A percentile compares a stretch with the other conserved stretches of the same genome.
Conservation (phyloP, 2,797 vertebrate species). For the Borostomias antarcticus region DNA sequence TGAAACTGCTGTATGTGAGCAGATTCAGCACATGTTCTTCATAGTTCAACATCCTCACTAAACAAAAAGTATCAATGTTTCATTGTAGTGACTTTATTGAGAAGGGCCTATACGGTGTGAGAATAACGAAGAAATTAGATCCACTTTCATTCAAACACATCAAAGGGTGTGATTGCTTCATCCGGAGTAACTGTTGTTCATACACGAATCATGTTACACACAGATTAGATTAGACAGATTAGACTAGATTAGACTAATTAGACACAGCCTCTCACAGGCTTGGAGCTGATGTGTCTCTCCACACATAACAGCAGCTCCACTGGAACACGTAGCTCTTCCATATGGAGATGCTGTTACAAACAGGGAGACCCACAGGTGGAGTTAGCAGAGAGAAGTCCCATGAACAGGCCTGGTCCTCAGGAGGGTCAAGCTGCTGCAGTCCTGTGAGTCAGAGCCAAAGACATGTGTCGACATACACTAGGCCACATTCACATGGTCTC, state of each 20-base stretch:
- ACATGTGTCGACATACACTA: too few species aligned
- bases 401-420: too few species aligned
- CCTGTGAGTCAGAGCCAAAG: too few species aligned
- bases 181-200: neutral
- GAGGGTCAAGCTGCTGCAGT: too few species aligned
- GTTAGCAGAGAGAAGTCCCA: neutral
- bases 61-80: neutral
- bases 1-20: neutral
- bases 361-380: constrained; percentile 70
- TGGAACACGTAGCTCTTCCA: constrained; percentile 83
- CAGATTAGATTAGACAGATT: neutral
- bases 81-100: neutral
- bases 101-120: neutral
- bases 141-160: neutral
- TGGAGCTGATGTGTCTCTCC: constrained; percentile 68
- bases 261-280: neutral
- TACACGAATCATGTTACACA: neutral
- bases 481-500: too few species aligned
- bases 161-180: neutral
- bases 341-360: constrained; percentile 94
- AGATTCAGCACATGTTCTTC: too few species aligned
- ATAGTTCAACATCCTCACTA: neutral
- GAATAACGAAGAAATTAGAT: neutral
- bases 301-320: constrained; percentile 88
- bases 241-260: too few species aligned